These are phyloP conservation scores for Eilema caniola DNA, from an alignment of 2,888 invertebrate genomes.

Conservation along the genomic window DNA sequence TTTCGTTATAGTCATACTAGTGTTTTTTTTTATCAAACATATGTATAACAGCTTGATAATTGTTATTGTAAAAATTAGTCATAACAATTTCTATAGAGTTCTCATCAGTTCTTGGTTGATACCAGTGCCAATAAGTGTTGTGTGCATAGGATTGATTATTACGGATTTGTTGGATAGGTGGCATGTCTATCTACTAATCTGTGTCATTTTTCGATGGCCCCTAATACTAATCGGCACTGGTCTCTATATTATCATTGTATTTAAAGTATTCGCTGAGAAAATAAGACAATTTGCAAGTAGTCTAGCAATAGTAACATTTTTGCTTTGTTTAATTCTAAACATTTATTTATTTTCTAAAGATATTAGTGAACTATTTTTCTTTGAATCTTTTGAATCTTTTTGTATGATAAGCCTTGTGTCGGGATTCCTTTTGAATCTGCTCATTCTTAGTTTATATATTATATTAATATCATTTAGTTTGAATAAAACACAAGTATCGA, in stretches of 20 bases:
- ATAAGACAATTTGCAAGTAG: constrained; percentile 74
- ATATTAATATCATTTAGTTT: constrained; percentile 68
- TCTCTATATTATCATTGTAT: constrained; percentile 69
- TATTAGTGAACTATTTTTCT: constrained; percentile 71
- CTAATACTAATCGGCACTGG: constrained; percentile 71
- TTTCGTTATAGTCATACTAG: constrained; percentile 74
- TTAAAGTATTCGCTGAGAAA: constrained; percentile 70
- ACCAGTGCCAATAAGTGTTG: constrained; percentile 66
- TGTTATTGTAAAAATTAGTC: constrained; percentile 74
- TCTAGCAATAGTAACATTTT: constrained; percentile 74
- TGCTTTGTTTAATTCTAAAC: constrained; percentile 75
- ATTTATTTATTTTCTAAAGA: constrained; percentile 75
- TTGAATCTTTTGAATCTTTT: constrained; percentile 49
- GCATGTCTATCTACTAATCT: constrained; percentile 68
- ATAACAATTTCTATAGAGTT: constrained; percentile 67
- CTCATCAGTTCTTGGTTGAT: constrained; percentile 72
- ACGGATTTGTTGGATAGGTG: constrained; percentile 54
- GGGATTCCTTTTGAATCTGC: constrained; percentile 71
- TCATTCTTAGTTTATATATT: constrained; percentile 71
- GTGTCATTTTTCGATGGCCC: constrained; percentile 75
- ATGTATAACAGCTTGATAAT: constrained; percentile 79
- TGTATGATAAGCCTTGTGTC: constrained; percentile 67
- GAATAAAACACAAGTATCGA: constrained; percentile 59
- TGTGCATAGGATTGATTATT: constrained; percentile 58
- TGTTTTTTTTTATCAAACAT: constrained; percentile 78